A percentile compares a stretch with the other conserved stretches of the same genome.
phyloP scores from a whole-genome alignment of 2,888 invertebrate species.

The Desoria tigrina region DNA sequence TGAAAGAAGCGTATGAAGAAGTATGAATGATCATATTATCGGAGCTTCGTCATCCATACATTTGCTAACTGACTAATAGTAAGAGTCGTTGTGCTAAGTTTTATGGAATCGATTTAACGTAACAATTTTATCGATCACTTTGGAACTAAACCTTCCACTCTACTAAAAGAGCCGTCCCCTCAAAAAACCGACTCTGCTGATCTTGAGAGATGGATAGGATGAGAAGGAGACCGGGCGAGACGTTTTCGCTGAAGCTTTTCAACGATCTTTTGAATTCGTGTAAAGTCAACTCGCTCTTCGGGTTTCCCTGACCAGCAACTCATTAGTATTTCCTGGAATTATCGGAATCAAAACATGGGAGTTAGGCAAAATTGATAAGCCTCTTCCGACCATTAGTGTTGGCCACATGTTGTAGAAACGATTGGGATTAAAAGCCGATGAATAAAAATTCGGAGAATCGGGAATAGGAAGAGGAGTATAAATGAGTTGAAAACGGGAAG shows the following conservation, averaged over 20 bases:
- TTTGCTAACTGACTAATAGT: too few relatives aligned
- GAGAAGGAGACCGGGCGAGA: slow-evolving; percentile 94
- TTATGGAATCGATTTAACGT: not conserved
- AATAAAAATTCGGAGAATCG: too few relatives aligned
- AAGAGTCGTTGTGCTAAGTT: not conserved
- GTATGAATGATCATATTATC: too few relatives aligned
- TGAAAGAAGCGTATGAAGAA: too few relatives aligned
- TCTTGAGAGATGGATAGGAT: slow-evolving; percentile 93
- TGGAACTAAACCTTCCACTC: not conserved
- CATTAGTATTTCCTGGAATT: slow-evolving; percentile 86
- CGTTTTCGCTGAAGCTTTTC: slow-evolving; percentile 93
- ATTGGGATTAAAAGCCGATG: too few relatives aligned
- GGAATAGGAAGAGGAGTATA: too few relatives aligned
- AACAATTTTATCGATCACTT: not conserved
- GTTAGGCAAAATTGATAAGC: slow-evolving; percentile 4
- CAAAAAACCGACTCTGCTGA: slow-evolving; percentile 94
- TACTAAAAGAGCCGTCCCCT: not conserved
- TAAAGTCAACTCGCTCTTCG: slow-evolving; percentile 86
- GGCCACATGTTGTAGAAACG: too few relatives aligned
- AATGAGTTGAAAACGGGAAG: too few relatives aligned
- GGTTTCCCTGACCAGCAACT: slow-evolving; percentile 90
- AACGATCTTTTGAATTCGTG: slow-evolving; percentile 74
- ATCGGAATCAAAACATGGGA: slow-evolving; percentile 23
- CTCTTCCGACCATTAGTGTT: too few relatives aligned
- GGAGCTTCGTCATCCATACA: too few relatives aligned